These are phyloP conservation scores for Dicyrtoma fusca DNA, from an alignment of 2,888 invertebrate genomes.

Conservation along the genomic window DNA sequence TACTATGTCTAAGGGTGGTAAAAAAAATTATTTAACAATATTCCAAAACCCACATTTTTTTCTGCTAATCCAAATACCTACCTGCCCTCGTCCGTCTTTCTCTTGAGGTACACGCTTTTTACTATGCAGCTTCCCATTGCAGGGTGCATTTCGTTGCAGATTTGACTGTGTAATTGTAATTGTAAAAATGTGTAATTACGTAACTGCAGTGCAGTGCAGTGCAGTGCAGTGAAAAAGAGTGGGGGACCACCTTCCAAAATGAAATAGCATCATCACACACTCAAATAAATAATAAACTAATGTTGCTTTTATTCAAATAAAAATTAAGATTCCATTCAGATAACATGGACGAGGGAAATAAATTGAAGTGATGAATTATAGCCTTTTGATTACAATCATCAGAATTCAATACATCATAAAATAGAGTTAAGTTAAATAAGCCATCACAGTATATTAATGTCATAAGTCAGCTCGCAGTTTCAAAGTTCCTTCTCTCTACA, in stretches of 20 bases:
- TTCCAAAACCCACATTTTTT: too few species aligned
- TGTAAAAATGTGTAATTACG: too few species aligned
- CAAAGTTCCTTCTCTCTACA: too few species aligned
- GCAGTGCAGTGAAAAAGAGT: background rate
- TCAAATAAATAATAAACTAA: background rate
- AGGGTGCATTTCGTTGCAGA: too few species aligned
- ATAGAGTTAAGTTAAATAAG: constrained; percentile 18
- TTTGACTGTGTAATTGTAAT: too few species aligned
- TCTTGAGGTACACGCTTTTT: too few species aligned
- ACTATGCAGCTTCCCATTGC: too few species aligned
- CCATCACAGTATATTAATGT: background rate
- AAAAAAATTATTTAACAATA: too few species aligned
- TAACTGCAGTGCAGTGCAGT: background rate
- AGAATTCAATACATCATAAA: constrained; percentile 34
- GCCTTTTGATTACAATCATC: constrained; percentile 3
- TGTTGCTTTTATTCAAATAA: constrained; percentile 1
- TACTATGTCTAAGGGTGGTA: too few species aligned
- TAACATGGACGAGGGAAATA: constrained; percentile 4
- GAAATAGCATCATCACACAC: background rate
- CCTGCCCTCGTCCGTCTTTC: too few species aligned
- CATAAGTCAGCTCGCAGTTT: too few species aligned
- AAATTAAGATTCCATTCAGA: background rate
- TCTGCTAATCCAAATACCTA: too few species aligned
- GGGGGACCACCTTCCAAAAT: background rate
- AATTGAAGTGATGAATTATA: constrained; percentile 24